A percentile compares a stretch with the other conserved stretches of the same genome.
Conservation (phyloP, 2,113 vertebrate genomes). For the Stegastes partitus region DNA sequence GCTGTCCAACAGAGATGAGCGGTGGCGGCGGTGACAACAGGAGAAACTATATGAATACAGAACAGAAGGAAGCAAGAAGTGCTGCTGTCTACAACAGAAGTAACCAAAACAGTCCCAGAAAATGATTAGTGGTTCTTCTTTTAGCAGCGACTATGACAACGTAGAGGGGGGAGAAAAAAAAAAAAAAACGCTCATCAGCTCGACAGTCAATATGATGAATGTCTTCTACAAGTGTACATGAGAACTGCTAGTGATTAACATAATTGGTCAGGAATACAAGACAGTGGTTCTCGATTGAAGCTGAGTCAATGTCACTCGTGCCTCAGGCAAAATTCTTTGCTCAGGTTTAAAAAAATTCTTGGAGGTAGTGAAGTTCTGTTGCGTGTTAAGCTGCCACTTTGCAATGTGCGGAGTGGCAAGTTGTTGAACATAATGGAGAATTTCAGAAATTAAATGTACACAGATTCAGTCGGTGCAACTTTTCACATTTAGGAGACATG, state of each 20-base stretch:
- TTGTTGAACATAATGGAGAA: conserved; percentile 16
- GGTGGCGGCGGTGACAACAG: conserved; percentile 14
- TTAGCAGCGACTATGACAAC: neutral
- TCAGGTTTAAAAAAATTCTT: conserved; percentile 28
- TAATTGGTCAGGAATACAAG: conserved; percentile 48
- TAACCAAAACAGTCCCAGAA: neutral
- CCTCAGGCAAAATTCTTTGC: conserved; percentile 25
- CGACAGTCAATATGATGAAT: neutral
- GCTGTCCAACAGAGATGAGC: conserved; percentile 46
- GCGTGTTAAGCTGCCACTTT: conserved; percentile 18
- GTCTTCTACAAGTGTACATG: conserved; percentile 14
- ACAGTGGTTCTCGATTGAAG: conserved; percentile 31
- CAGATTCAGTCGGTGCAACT: neutral
- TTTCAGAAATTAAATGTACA: conserved; percentile 22
- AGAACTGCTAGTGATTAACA: conserved; percentile 2
- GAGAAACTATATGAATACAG: conserved; percentile 36
- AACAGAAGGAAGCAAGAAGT: conserved; percentile 17
- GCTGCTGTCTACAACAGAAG: neutral
- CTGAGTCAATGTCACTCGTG: conserved; percentile 37
- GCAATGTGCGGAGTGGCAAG: conserved; percentile 32
- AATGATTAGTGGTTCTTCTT: conserved; percentile 18
- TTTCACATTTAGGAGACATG: conserved; percentile 13
- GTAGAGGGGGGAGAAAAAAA: no score
- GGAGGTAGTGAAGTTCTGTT: conserved; percentile 15
- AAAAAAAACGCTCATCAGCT: neutral